These are phyloP conservation scores for Xanthorhoe designata DNA, from an alignment of 2,888 invertebrate genomes.

Conservation along the genomic window DNA sequence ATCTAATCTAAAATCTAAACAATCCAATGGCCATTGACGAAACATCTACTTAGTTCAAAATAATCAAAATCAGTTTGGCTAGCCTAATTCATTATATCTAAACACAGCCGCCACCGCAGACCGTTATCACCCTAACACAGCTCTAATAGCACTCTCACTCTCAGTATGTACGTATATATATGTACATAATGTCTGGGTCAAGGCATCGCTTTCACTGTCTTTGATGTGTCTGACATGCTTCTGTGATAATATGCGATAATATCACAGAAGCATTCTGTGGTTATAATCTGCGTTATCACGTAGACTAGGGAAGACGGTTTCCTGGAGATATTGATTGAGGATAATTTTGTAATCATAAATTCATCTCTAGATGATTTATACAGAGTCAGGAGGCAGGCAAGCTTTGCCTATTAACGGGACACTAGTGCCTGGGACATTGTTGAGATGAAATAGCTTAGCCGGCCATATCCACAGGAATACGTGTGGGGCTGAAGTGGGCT, in stretches of 20 bases:
- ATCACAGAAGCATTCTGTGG: no score
- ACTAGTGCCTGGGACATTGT: no score
- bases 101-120: slow-evolving; percentile 25
- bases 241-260: background rate
- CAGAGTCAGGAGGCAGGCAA: no score
- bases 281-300: background rate
- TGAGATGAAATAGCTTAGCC: no score
- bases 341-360: no score
- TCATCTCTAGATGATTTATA: no score
- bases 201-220: slow-evolving; percentile 48
- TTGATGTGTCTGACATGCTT: slow-evolving; percentile 31
- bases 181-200: slow-evolving; percentile 37
- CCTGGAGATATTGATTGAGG: background rate
- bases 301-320: background rate
- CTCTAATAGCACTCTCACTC: slow-evolving; percentile 36
- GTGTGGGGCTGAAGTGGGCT: no score
- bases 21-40: background rate
- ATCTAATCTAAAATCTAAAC: background rate
- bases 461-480: no score
- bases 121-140: slow-evolving; percentile 30
- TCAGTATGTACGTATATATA: slow-evolving; percentile 24
- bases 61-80: slow-evolving; percentile 19
- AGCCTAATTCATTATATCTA: slow-evolving; percentile 33
- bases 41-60: background rate
- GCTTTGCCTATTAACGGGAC: no score